phyloP scores from a whole-genome alignment of 2,797 vertebrate genomes.

The Lepus townsendii region DNA sequence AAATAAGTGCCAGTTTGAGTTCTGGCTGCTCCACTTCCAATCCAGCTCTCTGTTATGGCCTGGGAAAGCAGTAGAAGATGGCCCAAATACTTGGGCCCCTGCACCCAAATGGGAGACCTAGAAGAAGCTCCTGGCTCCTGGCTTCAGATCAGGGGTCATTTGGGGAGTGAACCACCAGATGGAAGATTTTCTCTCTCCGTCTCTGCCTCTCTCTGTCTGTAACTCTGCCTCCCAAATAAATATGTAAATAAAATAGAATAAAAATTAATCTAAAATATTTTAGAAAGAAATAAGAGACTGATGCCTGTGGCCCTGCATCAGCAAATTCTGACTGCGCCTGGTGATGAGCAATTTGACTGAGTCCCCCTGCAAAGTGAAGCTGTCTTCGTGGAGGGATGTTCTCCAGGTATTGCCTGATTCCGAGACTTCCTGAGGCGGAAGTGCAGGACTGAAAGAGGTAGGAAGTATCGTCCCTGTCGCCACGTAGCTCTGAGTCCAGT shows the following conservation, averaged over 20 bases:
- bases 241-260: neutral
- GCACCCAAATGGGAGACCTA: too few relatives aligned
- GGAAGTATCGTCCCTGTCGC: neutral
- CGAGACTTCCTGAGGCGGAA: neutral
- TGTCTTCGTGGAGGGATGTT: neutral
- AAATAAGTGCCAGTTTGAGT: too few relatives aligned
- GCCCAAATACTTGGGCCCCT: too few relatives aligned
- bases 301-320: neutral
- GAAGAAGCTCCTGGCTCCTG: constrained; percentile 4
- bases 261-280: too few relatives aligned
- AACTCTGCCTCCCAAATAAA: neutral
- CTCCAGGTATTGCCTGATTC: neutral
- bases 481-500: neutral
- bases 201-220: neutral
- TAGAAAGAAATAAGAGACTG: neutral
- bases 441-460: neutral
- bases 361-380: neutral
- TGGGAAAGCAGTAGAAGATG: too few relatives aligned
- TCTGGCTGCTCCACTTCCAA: too few relatives aligned
- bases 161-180: too few relatives aligned
- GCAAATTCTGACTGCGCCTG: neutral
- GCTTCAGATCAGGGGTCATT: neutral
- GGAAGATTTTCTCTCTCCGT: neutral
- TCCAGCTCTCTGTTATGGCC: too few relatives aligned
- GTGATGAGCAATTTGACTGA: neutral